A percentile compares a stretch with the other conserved stretches of the same genome.
phyloP scores from a whole-genome alignment of 2,888 invertebrate species.

The Eustalomyia histrio region DNA sequence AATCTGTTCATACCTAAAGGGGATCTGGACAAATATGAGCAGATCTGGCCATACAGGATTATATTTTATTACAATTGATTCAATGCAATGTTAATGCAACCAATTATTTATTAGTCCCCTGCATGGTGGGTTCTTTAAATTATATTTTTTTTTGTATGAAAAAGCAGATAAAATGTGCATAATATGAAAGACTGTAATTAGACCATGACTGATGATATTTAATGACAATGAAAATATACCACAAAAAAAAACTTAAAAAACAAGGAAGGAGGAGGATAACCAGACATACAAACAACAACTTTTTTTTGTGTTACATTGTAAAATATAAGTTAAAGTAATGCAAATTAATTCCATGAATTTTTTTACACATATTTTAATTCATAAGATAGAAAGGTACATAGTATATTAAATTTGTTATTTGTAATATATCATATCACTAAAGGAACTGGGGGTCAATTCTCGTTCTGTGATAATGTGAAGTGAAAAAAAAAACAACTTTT shows the following conservation, averaged over 20 bases:
- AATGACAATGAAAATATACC: conserved; percentile 61
- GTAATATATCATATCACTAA: too few species aligned
- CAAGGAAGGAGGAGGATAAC: conserved; percentile 44
- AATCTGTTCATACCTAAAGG: too few species aligned
- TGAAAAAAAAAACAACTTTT: too few species aligned
- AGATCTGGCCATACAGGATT: too few species aligned
- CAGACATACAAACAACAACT: neutral
- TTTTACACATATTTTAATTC: neutral
- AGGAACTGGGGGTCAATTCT: too few species aligned
- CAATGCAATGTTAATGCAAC: too few species aligned
- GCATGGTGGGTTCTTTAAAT: neutral
- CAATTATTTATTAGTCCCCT: too few species aligned
- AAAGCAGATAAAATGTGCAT: conserved; percentile 33
- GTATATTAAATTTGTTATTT: too few species aligned
- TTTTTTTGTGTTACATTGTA: neutral
- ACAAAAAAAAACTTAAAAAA: conserved; percentile 50
- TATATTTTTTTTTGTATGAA: conserved; percentile 29
- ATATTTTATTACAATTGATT: too few species aligned
- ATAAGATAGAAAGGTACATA: too few species aligned
- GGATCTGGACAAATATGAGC: too few species aligned
- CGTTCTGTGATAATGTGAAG: too few species aligned
- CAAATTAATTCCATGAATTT: conserved; percentile 29
- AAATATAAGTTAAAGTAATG: conserved; percentile 9
- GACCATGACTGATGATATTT: conserved; percentile 73
- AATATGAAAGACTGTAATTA: conserved; percentile 70